These are phyloP conservation scores for Delia radicum DNA, from an alignment of 1,140 invertebrate species.

Conservation along the genomic window DNA sequence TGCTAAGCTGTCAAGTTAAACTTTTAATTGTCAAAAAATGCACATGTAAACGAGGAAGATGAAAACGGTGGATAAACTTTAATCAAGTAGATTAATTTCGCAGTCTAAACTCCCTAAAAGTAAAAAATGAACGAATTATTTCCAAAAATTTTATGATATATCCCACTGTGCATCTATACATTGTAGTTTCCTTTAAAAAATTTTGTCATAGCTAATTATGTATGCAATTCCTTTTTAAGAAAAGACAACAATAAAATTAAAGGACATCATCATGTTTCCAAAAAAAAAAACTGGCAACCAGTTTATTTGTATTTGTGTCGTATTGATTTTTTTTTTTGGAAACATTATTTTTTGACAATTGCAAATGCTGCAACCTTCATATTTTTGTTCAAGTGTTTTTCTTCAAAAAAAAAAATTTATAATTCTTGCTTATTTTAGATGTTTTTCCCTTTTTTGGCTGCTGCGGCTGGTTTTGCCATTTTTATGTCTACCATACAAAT, in stretches of 20 bases:
- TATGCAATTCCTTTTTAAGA: background rate
- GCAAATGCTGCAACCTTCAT: background rate
- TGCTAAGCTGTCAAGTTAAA: no score
- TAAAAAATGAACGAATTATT: no score
- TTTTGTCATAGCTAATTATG: constrained; percentile 6
- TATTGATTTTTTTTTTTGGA: background rate
- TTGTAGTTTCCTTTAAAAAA: background rate
- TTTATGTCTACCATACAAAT: background rate
- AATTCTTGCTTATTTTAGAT: background rate
- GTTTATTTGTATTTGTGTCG: background rate
- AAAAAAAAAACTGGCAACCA: background rate
- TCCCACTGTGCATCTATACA: no score
- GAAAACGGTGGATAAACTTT: no score
- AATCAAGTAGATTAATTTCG: no score
- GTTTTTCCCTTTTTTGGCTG: background rate
- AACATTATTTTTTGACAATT: background rate
- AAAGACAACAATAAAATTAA: background rate
- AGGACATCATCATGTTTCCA: background rate
- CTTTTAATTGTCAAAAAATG: no score
- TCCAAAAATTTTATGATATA: no score
- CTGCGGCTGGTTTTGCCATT: background rate
- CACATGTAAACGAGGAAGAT: no score
- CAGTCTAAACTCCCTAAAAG: no score
- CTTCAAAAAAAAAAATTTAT: background rate
- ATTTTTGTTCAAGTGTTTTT: background rate